phyloP scores from a whole-genome alignment of 2,113 vertebrate species.

The Casuarius casuarius region DNA sequence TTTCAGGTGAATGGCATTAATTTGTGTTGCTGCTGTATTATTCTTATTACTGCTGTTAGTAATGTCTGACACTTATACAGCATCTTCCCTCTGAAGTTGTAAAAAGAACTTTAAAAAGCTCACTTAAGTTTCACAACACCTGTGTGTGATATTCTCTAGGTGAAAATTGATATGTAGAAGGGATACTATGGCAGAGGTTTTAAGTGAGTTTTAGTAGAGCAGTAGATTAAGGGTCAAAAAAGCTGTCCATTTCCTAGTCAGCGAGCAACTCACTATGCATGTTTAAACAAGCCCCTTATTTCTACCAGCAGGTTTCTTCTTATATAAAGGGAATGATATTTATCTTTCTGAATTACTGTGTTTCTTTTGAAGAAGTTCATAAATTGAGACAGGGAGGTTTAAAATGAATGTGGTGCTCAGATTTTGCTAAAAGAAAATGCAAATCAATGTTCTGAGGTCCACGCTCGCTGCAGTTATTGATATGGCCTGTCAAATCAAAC shows the following conservation, averaged over 20 bases:
- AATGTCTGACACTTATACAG: background rate
- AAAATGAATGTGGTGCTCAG: background rate
- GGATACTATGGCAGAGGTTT: background rate
- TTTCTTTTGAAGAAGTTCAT: background rate
- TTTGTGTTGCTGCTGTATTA: background rate
- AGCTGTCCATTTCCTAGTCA: background rate
- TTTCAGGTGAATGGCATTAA: background rate
- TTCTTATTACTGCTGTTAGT: background rate
- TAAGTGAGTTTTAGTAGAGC: background rate
- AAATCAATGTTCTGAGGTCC: background rate
- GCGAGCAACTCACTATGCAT: background rate
- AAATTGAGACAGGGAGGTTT: background rate
- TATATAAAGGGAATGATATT: background rate
- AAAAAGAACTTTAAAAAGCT: background rate
- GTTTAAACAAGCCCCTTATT: background rate
- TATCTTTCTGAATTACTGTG: background rate
- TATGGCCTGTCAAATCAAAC: conserved; percentile 4
- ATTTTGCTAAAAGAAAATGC: background rate
- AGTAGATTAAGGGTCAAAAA: background rate
- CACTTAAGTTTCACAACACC: background rate
- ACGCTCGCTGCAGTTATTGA: background rate
- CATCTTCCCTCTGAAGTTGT: background rate
- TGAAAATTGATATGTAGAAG: background rate
- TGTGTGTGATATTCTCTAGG: background rate
- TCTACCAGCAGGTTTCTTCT: background rate